phyloP scores from a whole-genome alignment of 2,113 vertebrate species.

The Ceratotherium simum region DNA sequence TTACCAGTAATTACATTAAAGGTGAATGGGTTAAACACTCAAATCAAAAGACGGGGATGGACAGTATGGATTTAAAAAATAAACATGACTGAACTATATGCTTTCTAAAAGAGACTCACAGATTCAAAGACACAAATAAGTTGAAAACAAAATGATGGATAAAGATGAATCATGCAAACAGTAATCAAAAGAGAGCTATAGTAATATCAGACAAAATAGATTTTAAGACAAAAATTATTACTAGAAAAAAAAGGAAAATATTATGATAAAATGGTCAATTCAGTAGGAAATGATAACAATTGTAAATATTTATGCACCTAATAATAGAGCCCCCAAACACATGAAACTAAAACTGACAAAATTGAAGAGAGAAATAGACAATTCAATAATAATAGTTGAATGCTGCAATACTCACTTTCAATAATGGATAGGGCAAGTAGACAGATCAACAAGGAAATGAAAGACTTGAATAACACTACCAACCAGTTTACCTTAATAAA shows the following conservation, averaged over 20 bases:
- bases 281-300: neutral
- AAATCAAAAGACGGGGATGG: neutral
- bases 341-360: neutral
- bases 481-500: neutral
- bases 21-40: neutral
- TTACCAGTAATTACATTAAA: neutral
- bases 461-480: neutral
- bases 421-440: neutral
- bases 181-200: neutral
- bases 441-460: neutral
- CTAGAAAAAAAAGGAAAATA: neutral
- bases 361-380: neutral
- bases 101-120: neutral
- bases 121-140: neutral
- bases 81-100: neutral
- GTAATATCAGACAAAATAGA: neutral
- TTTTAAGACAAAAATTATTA: neutral
- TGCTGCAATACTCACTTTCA: neutral
- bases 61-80: neutral
- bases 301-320: neutral
- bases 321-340: neutral
- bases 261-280: neutral
- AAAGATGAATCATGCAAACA: too few relatives aligned
- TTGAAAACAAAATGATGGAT: neutral
- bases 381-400: too few relatives aligned